These are phyloP conservation scores for Aplochiton taeniatus DNA, from an alignment of 2,797 vertebrate species.

Conservation along the genomic window DNA sequence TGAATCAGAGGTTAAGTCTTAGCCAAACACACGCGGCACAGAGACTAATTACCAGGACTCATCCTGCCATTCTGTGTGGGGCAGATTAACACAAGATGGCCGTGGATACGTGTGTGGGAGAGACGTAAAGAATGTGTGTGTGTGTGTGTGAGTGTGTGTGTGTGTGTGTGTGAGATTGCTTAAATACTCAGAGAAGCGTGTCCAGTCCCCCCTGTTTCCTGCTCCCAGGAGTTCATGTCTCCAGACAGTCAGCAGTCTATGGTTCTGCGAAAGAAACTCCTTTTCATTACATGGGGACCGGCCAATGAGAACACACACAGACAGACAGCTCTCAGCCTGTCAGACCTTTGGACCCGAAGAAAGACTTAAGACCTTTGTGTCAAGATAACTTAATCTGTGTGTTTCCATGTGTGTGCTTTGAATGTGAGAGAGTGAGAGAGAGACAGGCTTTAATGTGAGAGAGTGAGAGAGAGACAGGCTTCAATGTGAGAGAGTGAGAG, in stretches of 20 bases:
- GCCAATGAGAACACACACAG: slow-evolving; percentile 21
- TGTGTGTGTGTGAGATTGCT: slow-evolving; percentile 37
- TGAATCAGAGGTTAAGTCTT: slow-evolving; percentile 32
- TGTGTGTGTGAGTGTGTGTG: slow-evolving; percentile 21
- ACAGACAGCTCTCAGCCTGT: slow-evolving; percentile 53
- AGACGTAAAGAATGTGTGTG: not conserved
- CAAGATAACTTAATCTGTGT: not conserved
- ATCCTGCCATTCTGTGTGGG: slow-evolving; percentile 49
- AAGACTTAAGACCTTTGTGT: slow-evolving; percentile 51
- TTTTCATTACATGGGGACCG: too few relatives aligned
- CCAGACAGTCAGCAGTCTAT: too few relatives aligned
- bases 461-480: slow-evolving; percentile 21
- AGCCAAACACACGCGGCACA: slow-evolving; percentile 51
- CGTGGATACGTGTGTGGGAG: too few relatives aligned
- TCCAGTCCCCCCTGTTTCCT: slow-evolving; percentile 27
- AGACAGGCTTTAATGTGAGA: too few relatives aligned
- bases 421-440: slow-evolving; percentile 2
- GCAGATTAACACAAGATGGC: not conserved
- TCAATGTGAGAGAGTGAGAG: slow-evolving; percentile 15
- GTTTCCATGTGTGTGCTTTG: slow-evolving; percentile 5
- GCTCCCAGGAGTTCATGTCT: too few relatives aligned
- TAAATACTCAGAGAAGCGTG: slow-evolving; percentile 47
- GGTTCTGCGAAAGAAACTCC: too few relatives aligned
- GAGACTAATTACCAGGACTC: slow-evolving; percentile 39
- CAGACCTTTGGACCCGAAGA: slow-evolving; percentile 70